Percentiles rank a stretch among this genome's conserved stretches.
Conservation (phyloP, 2,113 vertebrate species). For the Heterocephalus glaber region DNA sequence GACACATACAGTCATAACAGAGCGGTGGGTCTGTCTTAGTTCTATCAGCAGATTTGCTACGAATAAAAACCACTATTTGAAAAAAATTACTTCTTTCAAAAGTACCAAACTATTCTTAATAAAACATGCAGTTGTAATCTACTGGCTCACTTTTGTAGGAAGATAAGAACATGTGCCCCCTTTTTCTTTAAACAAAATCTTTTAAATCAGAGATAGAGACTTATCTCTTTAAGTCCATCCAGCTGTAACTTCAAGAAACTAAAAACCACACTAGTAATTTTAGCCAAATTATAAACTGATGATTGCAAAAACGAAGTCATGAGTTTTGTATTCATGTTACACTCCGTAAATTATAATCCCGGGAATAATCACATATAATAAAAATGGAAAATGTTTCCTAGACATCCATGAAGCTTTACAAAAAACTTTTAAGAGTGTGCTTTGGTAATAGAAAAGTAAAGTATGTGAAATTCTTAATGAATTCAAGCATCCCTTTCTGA, state of each 20-base stretch:
- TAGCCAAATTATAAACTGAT: neutral
- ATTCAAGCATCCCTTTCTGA: neutral
- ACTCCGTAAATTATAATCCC: neutral
- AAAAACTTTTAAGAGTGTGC: neutral
- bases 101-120: conserved; percentile 53
- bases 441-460: neutral
- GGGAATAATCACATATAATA: neutral
- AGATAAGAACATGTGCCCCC: neutral
- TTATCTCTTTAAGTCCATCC: neutral
- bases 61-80: neutral
- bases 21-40: conserved; percentile 50
- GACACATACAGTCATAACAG: neutral
- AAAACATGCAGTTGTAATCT: conserved; percentile 47
- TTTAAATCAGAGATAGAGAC: neutral
- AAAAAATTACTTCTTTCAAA: conserved; percentile 65
- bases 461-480: neutral
- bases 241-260: neutral
- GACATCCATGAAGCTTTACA: conserved; percentile 3
- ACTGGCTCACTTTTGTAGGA: conserved; percentile 54
- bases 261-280: conserved; percentile 17
- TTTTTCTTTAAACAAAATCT: conserved; percentile 8
- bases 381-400: neutral
- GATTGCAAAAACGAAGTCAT: conserved; percentile 46
- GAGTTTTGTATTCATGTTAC: conserved; percentile 36
- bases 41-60: conserved; percentile 68